Evolutionary conservation across 1,140 invertebrate genomes (phyloP), one percentile per base, ranked within the genome.

Genomic region (Listronotus bonariensis): DNA sequence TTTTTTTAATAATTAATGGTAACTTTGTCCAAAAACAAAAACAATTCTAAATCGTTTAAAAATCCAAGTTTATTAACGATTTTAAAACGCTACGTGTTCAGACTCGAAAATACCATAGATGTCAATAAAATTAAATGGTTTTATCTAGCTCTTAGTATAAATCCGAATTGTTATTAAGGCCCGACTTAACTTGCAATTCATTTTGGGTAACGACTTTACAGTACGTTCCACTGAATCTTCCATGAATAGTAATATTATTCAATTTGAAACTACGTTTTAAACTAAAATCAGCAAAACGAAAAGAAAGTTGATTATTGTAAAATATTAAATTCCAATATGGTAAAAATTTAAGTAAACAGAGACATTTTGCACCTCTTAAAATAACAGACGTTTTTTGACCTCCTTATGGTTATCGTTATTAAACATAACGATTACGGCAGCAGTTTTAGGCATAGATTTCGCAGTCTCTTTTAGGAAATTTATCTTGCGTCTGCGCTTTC

Each of bases 241-340:
- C 53, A 71, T 71, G 70, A 71, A 71, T 71, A 71, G 67, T 71
- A 71, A 71, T 65, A 49, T 62, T 54, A 46, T 66, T 68, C 69
- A 71, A 71, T 71, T 65, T 52, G 62, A 69, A 69, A 69, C 48
- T 57, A 45, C 67, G 67, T 69, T 66, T 69, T 45, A 67, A 69
- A 67, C 52, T 71, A 61, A 71, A 65, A 71, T 68, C 65, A 64
- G 61, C 53, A 67, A 62, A 41, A 32, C 62, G 1, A 26, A 5
- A 62, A 60, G 49, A 51, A 18, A 41, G 12, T 26, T 43, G 11
- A 14, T 20, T 46, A 36, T 1, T 15, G 11, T 32, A 17, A 14
- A 6, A 49, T 32, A 4, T 38, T 17, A 15, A 45, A 49, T 36
- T 45, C 46, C 49, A 59, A 57, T 57, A 57, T 34, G 41, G 42